Conservation (phyloP, 2,888 invertebrate genomes). For the Hypselothyrea guttata region DNA sequence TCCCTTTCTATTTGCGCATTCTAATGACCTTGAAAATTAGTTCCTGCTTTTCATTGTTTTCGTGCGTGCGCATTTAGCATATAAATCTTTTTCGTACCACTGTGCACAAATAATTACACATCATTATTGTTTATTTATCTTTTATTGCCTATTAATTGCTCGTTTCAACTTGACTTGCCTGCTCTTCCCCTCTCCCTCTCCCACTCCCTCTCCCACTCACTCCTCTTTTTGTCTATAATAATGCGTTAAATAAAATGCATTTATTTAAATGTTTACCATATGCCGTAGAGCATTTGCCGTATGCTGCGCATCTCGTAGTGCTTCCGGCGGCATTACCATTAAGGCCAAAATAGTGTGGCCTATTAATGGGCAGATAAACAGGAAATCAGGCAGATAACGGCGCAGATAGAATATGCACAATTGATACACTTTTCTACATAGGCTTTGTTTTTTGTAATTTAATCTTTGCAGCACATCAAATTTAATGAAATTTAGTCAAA, state of each 20-base stretch:
- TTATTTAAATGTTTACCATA: constrained; percentile 53
- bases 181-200: too few species aligned
- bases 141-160: constrained; percentile 21
- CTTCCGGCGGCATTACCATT: constrained; percentile 68
- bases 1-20: constrained; percentile 57
- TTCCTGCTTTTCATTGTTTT: constrained; percentile 59
- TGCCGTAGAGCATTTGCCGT: constrained; percentile 30
- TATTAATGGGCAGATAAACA: constrained; percentile 28
- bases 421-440: too few species aligned
- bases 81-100: constrained; percentile 47
- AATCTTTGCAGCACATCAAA: too few species aligned
- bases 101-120: constrained; percentile 53
- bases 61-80: constrained; percentile 12
- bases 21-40: constrained; percentile 81
- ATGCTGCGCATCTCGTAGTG: constrained; percentile 44
- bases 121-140: constrained; percentile 67
- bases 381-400: background rate
- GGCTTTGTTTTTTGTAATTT: too few species aligned
- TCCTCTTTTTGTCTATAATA: constrained; percentile 11
- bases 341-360: constrained; percentile 53
- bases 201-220: too few species aligned
- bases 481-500: too few species aligned
- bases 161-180: background rate
- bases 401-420: too few species aligned
- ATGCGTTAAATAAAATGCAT: constrained; percentile 45